Percentiles rank a stretch among this genome's conserved stretches.
These are phyloP conservation scores for Crocodylus rhombifer DNA, from an alignment of 2,797 vertebrate genomes.

Conservation along the genomic window DNA sequence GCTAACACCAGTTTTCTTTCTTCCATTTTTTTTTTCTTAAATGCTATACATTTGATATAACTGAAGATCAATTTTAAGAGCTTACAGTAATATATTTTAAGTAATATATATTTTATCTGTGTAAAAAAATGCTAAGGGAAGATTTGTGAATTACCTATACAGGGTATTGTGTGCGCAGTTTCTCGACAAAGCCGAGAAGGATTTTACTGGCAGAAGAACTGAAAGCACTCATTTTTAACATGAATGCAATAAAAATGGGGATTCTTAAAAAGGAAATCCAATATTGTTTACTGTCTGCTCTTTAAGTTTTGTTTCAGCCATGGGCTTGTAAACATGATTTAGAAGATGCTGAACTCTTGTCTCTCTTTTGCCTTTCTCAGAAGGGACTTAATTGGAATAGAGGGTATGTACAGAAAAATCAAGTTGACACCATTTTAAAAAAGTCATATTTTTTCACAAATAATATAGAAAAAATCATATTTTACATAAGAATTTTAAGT, in stretches of 20 bases:
- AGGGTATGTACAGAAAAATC: conserved; percentile 84
- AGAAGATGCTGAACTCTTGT: conserved; percentile 77
- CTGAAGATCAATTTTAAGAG: conserved; percentile 86
- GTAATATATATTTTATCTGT: conserved; percentile 98
- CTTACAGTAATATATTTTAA: conserved; percentile 99
- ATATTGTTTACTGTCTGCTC: conserved; percentile 66
- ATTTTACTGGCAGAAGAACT: conserved; percentile 58
- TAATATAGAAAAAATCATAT: conserved; percentile 83
- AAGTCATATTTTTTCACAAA: conserved; percentile 87
- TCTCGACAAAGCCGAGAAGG: conserved; percentile 61
- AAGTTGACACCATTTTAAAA: conserved; percentile 79
- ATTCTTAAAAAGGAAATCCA: conserved; percentile 67
- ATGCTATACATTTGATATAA: conserved; percentile 83
- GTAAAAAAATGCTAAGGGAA: conserved; percentile 80
- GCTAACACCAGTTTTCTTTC: conserved; percentile 46
- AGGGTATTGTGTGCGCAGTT: conserved; percentile 83
- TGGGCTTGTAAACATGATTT: conserved; percentile 68
- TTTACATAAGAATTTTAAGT: conserved; percentile 87
- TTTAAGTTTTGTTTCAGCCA: conserved; percentile 56
- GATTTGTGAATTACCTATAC: conserved; percentile 82
- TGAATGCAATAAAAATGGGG: conserved; percentile 81
- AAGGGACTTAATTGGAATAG: conserved; percentile 82
- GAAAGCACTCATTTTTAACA: conserved; percentile 59
- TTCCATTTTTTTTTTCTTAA: conserved; percentile 73
- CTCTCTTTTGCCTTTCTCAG: conserved; percentile 83